Evolutionary conservation across 1,140 invertebrate species (phyloP), one percentile per base, ranked within the genome.

Genomic region (Drosophila pruinosa): DNA sequence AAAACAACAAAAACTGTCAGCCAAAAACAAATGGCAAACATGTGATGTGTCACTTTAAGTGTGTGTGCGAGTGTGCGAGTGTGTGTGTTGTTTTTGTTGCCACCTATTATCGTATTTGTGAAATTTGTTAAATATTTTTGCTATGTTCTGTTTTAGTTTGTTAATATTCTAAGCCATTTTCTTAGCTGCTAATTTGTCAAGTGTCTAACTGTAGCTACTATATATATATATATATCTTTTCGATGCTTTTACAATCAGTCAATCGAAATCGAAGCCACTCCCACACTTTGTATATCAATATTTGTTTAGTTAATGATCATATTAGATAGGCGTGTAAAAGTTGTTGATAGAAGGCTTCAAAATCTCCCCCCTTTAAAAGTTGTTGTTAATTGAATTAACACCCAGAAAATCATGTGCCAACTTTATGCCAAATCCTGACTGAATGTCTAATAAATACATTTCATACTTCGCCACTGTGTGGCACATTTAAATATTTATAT

Each of bases 101-200:
- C 28, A 17, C 67, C 34, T 81, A 76, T 80, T 82, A 78, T 71
- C 75, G 72, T 65, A 65, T 79, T 73, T 52, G 72, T 58, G 50
- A 63, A 73, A 53, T 85, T 63, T 70, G 61, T 72, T 73, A 73
- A 74, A 63, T 63, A 65, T 67, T 64, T n/a, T 69, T 57, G 48
- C 52, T 69, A 70, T 54, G 43, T 59, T 43, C 56, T 74, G 34
- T 31, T 61, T 65, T 59, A 12, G 21, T 63, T 38, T 15, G 12
- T 54, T 50, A 70, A 75, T 59, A 38, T 77, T 72, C 41, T 81
- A 68, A 81, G 75, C 67, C 67, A 63, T 78, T 88, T 75, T 38
- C 43, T 69, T 75, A 62, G 75, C 69, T 50, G 68, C 63, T 70
- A 82, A 88, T 88, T 88, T 88, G 72, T 82, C 59, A 82, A 75